These are phyloP conservation scores for Dryoscopus gambensis DNA, from an alignment of 2,113 vertebrate species.

Conservation along the genomic window DNA sequence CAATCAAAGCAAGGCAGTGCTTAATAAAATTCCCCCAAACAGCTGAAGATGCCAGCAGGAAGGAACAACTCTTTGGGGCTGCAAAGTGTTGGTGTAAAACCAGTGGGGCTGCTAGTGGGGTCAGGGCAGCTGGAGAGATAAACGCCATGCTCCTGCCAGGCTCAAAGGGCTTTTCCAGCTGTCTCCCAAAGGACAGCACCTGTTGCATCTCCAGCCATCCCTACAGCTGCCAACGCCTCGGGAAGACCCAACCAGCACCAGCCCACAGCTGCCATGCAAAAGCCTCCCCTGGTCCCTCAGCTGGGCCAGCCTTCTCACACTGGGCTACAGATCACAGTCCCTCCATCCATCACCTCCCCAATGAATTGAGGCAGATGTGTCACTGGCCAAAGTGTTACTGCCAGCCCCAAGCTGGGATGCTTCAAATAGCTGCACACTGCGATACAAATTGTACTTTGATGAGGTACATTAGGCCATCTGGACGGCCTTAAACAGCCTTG, in stretches of 20 bases:
- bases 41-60: neutral
- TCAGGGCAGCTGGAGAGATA: neutral
- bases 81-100: rapidly evolving
- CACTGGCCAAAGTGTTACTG: neutral
- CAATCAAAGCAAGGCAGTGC: neutral
- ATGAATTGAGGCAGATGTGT: neutral
- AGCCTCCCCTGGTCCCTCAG: rapidly evolving
- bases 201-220: neutral
- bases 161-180: neutral
- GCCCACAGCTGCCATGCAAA: neutral
- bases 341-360: neutral
- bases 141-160: neutral
- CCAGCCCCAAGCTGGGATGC: neutral
- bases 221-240: neutral
- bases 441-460: slow-evolving; percentile 33
- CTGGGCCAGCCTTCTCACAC: neutral
- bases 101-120: neutral
- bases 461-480: slow-evolving; percentile 50
- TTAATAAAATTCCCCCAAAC: neutral
- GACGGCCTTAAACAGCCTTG: neutral
- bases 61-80: neutral
- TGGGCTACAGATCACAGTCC: neutral
- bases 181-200: neutral
- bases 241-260: neutral
- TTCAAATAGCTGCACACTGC: neutral